Conservation (phyloP, 2,888 invertebrate species). For the Gymnoscelis rufifasciata region DNA sequence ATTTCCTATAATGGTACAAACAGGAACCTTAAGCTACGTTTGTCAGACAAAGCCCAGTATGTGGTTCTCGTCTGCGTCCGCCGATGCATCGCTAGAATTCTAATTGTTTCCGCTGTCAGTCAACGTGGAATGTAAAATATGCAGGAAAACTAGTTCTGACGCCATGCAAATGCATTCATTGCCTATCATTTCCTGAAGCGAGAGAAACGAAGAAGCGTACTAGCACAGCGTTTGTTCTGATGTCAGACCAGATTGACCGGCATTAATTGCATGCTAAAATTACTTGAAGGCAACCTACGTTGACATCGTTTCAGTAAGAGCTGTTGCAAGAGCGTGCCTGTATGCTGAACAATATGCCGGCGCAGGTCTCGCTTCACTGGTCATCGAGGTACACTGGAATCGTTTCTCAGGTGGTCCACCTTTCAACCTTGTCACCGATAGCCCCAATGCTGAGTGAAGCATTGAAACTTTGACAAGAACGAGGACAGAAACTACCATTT, state of each 20-base stretch:
- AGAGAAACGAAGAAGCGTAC: not conserved
- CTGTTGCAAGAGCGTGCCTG: conserved; percentile 34
- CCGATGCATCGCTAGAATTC: conserved; percentile 2
- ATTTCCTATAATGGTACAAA: too few relatives aligned
- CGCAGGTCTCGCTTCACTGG: conserved; percentile 41
- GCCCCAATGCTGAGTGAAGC: conserved; percentile 52
- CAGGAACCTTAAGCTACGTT: too few relatives aligned
- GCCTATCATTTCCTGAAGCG: conserved; percentile 7
- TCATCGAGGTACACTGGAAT: conserved; percentile 54
- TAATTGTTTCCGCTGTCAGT: conserved; percentile 13
- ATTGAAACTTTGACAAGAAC: conserved; percentile 66
- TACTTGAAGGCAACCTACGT: conserved; percentile 72
- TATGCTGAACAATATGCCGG: conserved; percentile 38
- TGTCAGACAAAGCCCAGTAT: not conserved
- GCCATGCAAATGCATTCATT: conserved; percentile 16
- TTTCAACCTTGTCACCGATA: conserved; percentile 72
- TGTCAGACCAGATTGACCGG: conserved; percentile 68
- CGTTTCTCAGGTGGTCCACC: conserved; percentile 65
- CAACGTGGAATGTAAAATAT: conserved; percentile 22
- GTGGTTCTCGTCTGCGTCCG: not conserved
- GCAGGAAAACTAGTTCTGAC: conserved; percentile 23
- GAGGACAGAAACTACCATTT: conserved; percentile 48
- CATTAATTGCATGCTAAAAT: conserved; percentile 76
- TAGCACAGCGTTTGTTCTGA: conserved; percentile 31
- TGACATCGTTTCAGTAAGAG: conserved; percentile 43